Evolutionary conservation across 2,888 invertebrate species (phyloP).

Genomic region (Tridacna crocea): DNA sequence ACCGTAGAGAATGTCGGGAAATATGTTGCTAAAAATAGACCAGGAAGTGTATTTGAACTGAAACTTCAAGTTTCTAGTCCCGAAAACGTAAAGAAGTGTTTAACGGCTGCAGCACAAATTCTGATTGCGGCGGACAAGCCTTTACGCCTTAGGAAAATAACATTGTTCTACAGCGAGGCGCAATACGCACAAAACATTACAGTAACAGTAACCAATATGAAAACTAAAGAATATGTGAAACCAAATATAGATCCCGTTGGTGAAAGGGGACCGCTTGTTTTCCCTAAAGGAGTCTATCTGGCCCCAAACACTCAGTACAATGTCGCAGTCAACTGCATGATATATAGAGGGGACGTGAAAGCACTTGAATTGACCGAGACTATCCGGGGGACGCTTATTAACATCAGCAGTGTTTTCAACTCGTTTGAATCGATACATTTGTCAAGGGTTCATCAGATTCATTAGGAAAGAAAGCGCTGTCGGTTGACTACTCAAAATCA

Average conservation of each 20-base stretch:
- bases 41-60: conserved; percentile 59
- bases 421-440: conserved; percentile 56
- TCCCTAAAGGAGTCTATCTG: conserved; percentile 53
- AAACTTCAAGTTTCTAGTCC: conserved; percentile 47
- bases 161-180: conserved; percentile 47
- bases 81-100: conserved; percentile 54
- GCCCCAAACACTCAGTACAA: conserved; percentile 59
- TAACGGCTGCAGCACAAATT: conserved; percentile 57
- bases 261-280: conserved; percentile 48
- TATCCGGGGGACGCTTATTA: conserved; percentile 50
- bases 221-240: conserved; percentile 47
- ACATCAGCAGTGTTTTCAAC: conserved; percentile 60
- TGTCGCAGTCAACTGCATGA: conserved; percentile 53
- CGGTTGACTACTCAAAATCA: no score
- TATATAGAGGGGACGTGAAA: conserved; percentile 59
- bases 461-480: conserved; percentile 1
- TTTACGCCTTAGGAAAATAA: conserved; percentile 52
- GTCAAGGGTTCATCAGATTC: conserved; percentile 50
- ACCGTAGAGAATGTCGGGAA: conserved; percentile 54
- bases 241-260: conserved; percentile 53
- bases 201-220: conserved; percentile 58
- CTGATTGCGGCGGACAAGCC: conserved; percentile 59
- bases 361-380: conserved; percentile 55
- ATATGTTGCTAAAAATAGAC: conserved; percentile 58
- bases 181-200: conserved; percentile 56